Conservation (phyloP, 2,797 vertebrate species). For the Hemibagrus guttatus region DNA sequence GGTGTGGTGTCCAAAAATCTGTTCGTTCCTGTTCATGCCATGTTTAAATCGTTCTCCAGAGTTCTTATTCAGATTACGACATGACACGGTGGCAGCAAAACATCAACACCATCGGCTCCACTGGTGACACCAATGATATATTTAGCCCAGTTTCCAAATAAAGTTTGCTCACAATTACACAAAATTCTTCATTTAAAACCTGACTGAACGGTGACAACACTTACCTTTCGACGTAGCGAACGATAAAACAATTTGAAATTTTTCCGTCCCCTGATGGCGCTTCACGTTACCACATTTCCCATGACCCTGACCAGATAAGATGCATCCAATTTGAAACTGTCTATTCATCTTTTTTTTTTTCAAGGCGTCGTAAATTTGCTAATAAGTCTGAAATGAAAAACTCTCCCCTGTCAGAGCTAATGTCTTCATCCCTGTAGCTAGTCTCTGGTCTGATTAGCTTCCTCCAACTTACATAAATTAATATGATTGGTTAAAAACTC, state of each 20-base stretch:
- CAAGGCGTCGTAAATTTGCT: not conserved
- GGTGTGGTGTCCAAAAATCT: slow-evolving; percentile 66
- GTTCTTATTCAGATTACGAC: slow-evolving; percentile 27
- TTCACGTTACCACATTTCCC: not conserved
- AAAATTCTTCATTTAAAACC: not conserved
- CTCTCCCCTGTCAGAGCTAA: not conserved
- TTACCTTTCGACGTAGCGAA: not conserved
- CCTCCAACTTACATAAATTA: not conserved
- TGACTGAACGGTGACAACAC: not conserved
- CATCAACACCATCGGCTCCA: slow-evolving; percentile 7
- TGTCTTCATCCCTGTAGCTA: not conserved
- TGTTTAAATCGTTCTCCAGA: slow-evolving; percentile 37
- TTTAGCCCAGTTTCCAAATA: not conserved
- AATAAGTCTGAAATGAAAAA: not conserved
- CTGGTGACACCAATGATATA: too few relatives aligned
- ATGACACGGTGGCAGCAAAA: slow-evolving; percentile 23
- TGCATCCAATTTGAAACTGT: not conserved
- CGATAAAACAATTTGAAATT: not conserved
- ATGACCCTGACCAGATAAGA: not conserved
- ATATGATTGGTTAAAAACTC: not conserved
- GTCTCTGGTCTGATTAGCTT: not conserved
- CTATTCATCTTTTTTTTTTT: not conserved
- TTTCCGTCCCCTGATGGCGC: not conserved
- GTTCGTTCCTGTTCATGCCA: slow-evolving; percentile 54
- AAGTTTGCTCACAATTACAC: not conserved